Evolutionary conservation across 1,140 invertebrate species (phyloP), one percentile per base, ranked within the genome.

Genomic region (Tetramorium parvispinum): DNA sequence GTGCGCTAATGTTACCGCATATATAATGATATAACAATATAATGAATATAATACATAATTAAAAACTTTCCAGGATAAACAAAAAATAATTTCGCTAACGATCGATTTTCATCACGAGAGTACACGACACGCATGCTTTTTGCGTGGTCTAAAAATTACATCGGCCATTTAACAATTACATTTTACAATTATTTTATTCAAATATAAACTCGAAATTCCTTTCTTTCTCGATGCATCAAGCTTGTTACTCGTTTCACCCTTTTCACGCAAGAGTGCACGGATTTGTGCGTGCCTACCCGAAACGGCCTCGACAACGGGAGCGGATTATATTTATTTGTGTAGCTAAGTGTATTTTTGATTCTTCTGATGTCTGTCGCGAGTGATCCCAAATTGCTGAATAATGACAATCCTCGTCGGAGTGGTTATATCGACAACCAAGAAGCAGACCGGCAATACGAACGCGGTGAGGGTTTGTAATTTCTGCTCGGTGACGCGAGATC

Each of bases 271-370:
- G 85, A 32, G 61, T 89, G 87, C 88, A 27, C 78, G 88, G 89
- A 90, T 89, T 91, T 82, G 83, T 68, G 79, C 81, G 90, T 89
- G 89, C 88, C 81, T 90, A 88, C 87, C 82, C 91, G 73, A 90
- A 92, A 89, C 91, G 89, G 88, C 90, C 89, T 93, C 86, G 79
- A 92, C 89, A 86, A 85, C 86, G 88, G 68, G 81, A 87, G 70
- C 85, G 93, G 89, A 94, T 93, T 93, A 91, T 93, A 92, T 93
- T 94, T 91, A 91, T 93, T 92, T 92, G 90, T 88, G 89, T 87
- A 85, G 83, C 86, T 93, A 92, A 91, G 87, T 91, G 90, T 91
- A 91, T 93, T 93, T 93, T 91, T 79, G 81, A 78, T 93, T 93
- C 91, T 93, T 94, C 92, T 91, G 91, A 92, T 91, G 91, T 93